Evolutionary conservation across 2,888 invertebrate genomes (phyloP), one percentile per base, ranked within the genome.

Genomic region (Dicyrtoma fusca): DNA sequence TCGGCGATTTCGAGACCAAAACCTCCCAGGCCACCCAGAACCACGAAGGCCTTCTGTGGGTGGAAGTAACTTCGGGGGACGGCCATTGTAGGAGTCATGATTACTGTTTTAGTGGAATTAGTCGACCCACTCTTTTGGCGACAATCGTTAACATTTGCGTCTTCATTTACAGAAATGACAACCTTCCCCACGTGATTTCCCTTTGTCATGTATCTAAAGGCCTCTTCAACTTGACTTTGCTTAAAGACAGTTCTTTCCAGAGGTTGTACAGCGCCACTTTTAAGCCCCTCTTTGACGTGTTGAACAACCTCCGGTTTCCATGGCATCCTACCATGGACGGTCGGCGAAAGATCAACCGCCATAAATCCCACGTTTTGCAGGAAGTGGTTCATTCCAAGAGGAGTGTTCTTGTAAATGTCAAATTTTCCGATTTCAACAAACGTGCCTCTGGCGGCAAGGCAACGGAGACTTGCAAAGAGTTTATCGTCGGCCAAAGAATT

Each of bases 361-460:
- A n/a, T n/a, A n/a, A n/a, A n/a, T n/a, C n/a, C n/a, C n/a, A n/a
- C 92, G 84, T 98, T 98, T 84, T 94, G 96, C 81, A 97, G 85
- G 86, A 98, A 96, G 21, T 97, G 84, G 0, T 95, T 88, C 97
- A 98, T 97, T 8, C 72, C 72, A n/a, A n/a, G n/a, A n/a, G n/a
- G n/a, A n/a, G n/a, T n/a, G n/a, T n/a, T n/a, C n/a, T n/a, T n/a
- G n/a, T n/a, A n/a, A n/a, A n/a, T 64, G 25, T 71, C 71, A 26
- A 71, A 71, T 17, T 64, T 65, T 11, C 71, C 71, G 42, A 61
- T 61, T n/a, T 61, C 61, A 34, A 61, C 26, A n/a, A 61, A 61
- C 8, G 26, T 61, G 1, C 61, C 90, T 0, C 86, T 85, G 1
- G 79, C 79, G 0, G 86, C 88, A 10, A 90, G 82, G 77, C 90